Percentiles rank a stretch among this genome's conserved stretches.
phyloP scores from a whole-genome alignment of 2,113 vertebrate genomes.

The Tricholaema leucomelas region DNA sequence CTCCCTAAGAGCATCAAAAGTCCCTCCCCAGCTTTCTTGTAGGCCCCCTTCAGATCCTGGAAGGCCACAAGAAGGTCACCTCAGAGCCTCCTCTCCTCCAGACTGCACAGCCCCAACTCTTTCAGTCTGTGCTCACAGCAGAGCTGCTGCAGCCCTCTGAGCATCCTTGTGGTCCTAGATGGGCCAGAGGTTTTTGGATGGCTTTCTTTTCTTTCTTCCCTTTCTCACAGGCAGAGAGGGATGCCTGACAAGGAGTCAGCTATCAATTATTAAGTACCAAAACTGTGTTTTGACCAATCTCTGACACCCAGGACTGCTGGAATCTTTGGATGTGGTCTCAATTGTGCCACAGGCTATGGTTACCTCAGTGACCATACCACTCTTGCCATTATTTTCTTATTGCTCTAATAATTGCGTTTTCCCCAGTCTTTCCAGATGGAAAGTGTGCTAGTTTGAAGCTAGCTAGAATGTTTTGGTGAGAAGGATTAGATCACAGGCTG shows the following conservation, averaged over 20 bases:
- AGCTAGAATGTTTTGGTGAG: no score
- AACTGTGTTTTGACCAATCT: background rate
- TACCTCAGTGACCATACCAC: background rate
- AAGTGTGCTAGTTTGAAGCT: no score
- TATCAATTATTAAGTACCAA: background rate
- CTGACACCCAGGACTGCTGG: background rate
- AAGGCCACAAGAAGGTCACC: no score
- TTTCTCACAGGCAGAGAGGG: background rate
- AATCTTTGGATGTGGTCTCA: background rate
- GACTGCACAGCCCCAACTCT: no score
- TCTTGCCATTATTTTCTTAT: background rate
- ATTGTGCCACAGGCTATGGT: background rate
- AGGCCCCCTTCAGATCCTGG: no score
- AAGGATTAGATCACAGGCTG: no score
- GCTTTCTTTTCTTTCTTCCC: background rate
- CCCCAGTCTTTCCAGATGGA: background rate
- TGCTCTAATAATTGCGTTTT: background rate
- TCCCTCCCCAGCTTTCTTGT: no score
- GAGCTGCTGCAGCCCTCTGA: no score
- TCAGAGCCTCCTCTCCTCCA: no score
- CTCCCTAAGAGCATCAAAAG: no score
- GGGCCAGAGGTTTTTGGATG: background rate
- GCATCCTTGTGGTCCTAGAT: no score
- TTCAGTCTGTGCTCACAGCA: no score
- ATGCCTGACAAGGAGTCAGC: background rate